Percentiles rank a stretch among this genome's conserved stretches.
Evolutionary conservation across 2,113 vertebrate species (phyloP).

Genomic region (Carollia perspicillata): DNA sequence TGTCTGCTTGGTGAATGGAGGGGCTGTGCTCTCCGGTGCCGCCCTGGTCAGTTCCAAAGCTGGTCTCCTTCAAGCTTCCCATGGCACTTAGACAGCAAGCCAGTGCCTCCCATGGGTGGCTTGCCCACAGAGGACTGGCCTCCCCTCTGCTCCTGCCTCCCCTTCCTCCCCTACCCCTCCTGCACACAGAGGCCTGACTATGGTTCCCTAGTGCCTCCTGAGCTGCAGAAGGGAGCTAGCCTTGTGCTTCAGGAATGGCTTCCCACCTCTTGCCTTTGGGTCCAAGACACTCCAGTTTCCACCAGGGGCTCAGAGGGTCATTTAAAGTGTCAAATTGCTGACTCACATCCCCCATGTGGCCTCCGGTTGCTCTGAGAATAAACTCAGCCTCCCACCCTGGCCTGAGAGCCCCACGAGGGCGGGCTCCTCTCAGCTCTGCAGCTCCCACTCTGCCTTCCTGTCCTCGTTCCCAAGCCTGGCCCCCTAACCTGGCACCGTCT

Average conservation of each 20-base stretch:
- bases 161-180: too few species aligned
- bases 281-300: not conserved
- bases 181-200: fast-evolving
- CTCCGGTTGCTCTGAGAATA: not conserved
- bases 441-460: not conserved
- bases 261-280: too few species aligned
- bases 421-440: too few species aligned
- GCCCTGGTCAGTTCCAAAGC: fast-evolving
- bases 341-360: fast-evolving
- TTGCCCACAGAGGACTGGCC: fast-evolving
- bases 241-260: not conserved
- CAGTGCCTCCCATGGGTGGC: fast-evolving
- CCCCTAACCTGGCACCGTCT: not conserved
- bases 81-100: not conserved
- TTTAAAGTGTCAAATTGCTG: not conserved
- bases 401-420: not conserved
- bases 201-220: not conserved
- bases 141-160: too few species aligned
- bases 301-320: fast-evolving
- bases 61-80: not conserved
- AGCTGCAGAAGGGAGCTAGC: not conserved
- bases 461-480: not conserved
- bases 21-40: fast-evolving
- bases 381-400: not conserved
- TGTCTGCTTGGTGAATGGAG: not conserved